A percentile compares a stretch with the other conserved stretches of the same genome.
phyloP scores from a whole-genome alignment of 2,113 vertebrate genomes.

The Geothlypis trichas region DNA sequence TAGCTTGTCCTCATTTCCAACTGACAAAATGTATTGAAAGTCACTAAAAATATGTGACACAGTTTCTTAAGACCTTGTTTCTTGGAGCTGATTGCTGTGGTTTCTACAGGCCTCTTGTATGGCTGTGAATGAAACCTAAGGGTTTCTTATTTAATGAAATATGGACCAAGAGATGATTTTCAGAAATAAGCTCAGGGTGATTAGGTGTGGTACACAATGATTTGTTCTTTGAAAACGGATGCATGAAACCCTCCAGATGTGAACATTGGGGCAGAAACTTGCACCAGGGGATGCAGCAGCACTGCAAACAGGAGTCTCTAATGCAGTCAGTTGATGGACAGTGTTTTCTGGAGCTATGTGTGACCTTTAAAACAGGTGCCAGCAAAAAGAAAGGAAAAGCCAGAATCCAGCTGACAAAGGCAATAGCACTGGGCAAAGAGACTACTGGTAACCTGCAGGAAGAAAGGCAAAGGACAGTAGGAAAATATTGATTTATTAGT shows the following conservation, averaged over 20 bases:
- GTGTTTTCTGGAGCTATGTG: not conserved
- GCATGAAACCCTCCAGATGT: not conserved
- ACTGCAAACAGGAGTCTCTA: not conserved
- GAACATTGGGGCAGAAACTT: not conserved
- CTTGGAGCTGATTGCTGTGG: not conserved
- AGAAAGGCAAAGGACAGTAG: not conserved
- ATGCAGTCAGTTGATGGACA: not conserved
- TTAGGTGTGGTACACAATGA: not conserved
- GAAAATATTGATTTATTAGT: slow-evolving; percentile 21
- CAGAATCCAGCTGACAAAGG: slow-evolving; percentile 31
- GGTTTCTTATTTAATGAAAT: not conserved
- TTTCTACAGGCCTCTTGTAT: not conserved
- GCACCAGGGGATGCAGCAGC: not conserved
- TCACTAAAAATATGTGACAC: not conserved
- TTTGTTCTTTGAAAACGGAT: not conserved
- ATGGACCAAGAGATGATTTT: not conserved
- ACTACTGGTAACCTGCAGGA: not conserved
- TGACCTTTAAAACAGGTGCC: not conserved
- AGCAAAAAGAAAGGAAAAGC: slow-evolving; percentile 27
- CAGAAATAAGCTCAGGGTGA: not conserved
- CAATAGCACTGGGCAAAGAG: not conserved
- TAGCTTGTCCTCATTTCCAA: slow-evolving; percentile 6
- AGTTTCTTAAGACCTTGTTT: not conserved
- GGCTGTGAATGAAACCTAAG: not conserved
- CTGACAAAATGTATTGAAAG: not conserved